Evolutionary conservation across 2,888 invertebrate species (phyloP), one percentile per base, ranked within the genome.

Genomic region (Acleris laterana): DNA sequence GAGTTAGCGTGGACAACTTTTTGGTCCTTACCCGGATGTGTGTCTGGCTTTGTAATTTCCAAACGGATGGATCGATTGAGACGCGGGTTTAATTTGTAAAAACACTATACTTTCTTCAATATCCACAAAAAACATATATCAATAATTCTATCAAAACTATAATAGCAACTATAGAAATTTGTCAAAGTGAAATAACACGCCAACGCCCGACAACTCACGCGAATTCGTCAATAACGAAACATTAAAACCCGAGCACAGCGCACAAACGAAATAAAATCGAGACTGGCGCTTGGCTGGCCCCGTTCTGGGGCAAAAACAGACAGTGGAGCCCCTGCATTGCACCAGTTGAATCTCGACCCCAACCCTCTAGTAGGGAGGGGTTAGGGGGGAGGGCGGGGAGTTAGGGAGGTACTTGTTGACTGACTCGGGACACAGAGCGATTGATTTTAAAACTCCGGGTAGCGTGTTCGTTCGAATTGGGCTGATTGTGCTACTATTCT

Each of bases 341-440:
- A 92, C 91, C 91, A 92, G 92, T 92, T 92, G 92, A 92, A 90
- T 91, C 88, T 89, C 88, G 80, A 86, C 89, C 87, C 84, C 76
- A 72, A 68, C 68, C 72, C 74, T 64, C 73, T 71, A 70, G 32
- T 65, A 55, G 69, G 69, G 72, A 74, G 68, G 52, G 72, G 63
- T 72, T 72, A 68, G 68, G 61, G 68, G 70, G 69, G 71, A 69
- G 70, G 71, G 67, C 68, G 68, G 71, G 74, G 72, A 57, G 62
- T 67, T 69, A 68, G 66, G 71, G 75, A 74, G 76, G 84, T 87
- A 89, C 87, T 89, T 89, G 89, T 89, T 89, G 89, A 89, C 85
- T 86, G 78, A 74, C 72, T 73, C 71, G 71, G 74, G 74, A 76
- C 76, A 74, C 76, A 74, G 42, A 49, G 73, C 74, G 77, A 80